These are phyloP conservation scores for Cottus gobio DNA, from an alignment of 2,113 vertebrate species.

Conservation along the genomic window DNA sequence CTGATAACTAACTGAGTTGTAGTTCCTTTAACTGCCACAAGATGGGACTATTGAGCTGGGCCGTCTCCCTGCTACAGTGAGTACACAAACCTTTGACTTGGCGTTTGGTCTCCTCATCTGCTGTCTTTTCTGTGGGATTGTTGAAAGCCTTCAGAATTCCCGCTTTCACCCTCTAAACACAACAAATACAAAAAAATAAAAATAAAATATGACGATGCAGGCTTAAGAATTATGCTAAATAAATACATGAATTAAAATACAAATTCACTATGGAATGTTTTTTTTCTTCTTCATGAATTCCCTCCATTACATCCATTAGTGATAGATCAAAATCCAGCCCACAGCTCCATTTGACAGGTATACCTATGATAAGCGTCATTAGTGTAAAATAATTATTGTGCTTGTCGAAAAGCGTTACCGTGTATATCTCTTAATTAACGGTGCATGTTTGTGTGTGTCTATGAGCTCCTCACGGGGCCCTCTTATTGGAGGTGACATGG, in stretches of 20 bases:
- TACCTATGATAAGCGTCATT: conserved; percentile 71
- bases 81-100: conserved; percentile 93
- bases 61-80: not conserved
- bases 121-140: conserved; percentile 96
- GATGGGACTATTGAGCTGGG: conserved; percentile 83
- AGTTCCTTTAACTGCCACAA: conserved; percentile 72
- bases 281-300: conserved; percentile 5
- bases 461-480: not conserved
- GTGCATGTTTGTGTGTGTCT: conserved; percentile 47
- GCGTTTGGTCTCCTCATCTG: conserved; percentile 95
- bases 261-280: not conserved
- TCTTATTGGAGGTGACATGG: conserved; percentile 81
- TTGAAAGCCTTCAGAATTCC: conserved; percentile 97
- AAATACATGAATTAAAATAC: conserved; percentile 23
- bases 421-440: conserved; percentile 62
- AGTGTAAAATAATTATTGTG: conserved; percentile 80
- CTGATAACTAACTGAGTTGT: conserved; percentile 16
- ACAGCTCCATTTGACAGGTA: conserved; percentile 69
- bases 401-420: conserved; percentile 71
- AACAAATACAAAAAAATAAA: conserved; percentile 35
- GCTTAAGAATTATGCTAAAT: conserved; percentile 7
- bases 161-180: conserved; percentile 91
- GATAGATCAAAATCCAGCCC: conserved; percentile 49
- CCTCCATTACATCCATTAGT: conserved; percentile 62
- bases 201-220: not conserved